Evolutionary conservation across 64 coral and sea anemone species (phyloP).

Genomic region (Orbicella faveolata): DNA sequence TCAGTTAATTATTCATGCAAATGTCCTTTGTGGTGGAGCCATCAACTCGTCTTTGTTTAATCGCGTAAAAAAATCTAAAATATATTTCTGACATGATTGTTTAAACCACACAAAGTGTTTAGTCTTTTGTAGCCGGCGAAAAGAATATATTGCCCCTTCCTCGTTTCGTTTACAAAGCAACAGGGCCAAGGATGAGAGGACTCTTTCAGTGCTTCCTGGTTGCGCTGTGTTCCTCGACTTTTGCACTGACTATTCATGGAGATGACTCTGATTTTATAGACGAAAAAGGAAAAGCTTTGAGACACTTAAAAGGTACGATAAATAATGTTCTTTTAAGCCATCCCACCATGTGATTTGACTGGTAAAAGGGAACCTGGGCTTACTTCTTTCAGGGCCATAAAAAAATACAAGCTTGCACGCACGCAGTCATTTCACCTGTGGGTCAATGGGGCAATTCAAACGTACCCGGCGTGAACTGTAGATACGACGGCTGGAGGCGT

Average conservation of each 20-base stretch:
- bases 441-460: background rate
- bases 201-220: background rate
- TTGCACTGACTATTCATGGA: background rate
- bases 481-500: background rate
- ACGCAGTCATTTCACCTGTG: background rate
- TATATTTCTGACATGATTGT: constrained; percentile 23
- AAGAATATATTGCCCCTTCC: background rate
- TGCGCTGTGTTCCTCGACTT: background rate
- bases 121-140: background rate
- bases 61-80: constrained; percentile 2
- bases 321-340: background rate
- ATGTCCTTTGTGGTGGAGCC: background rate
- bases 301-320: constrained; percentile 1
- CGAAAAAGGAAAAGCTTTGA: constrained; percentile 26
- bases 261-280: constrained; percentile 40
- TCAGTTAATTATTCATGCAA: constrained; percentile 23
- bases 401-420: background rate
- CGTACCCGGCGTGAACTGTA: background rate
- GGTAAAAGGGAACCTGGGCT: background rate
- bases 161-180: background rate
- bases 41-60: background rate
- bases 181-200: background rate
- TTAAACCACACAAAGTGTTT: background rate
- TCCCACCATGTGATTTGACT: background rate
- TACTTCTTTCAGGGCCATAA: background rate